Base-by-base conservation (phyloP, 2,888 invertebrate species). In the Mythimna pallens region DNA sequence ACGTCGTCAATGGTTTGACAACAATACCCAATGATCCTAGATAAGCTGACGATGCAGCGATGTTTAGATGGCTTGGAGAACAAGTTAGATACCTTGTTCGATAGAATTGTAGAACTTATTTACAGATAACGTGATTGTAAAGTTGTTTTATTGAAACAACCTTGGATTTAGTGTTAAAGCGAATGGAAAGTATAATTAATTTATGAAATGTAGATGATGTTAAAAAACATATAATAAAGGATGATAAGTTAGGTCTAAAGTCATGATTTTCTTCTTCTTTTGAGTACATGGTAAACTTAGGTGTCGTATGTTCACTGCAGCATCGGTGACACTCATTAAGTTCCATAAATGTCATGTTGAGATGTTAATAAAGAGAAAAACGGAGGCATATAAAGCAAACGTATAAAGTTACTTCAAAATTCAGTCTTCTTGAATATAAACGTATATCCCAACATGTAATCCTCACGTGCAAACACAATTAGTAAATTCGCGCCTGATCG, bases 1-100 rank as follows among this genome's bases (percentile, higher is more conserved):
- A 50, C 22, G 58, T 52, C 30, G 70, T 61, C 81, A 71, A 71
- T 80, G 68, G 66, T 65, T 54, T 25, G 61, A 25, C 54, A 72
- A 82, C 85, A 82, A 82, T 84, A 73, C 77, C 63, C 69, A 65
- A 80, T 61, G 81, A 34, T 83, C 7, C 17, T 10, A 25, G 81
- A 83, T 83, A 75, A 71, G 47, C 50, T 57, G 50, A n/a, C 50
- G 50, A 47, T 47, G 6, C 47, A 47, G 47, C 81, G 57, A 75
- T 80, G 52, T 68, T 74, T 50, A 62, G 57, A 73, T 57, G 47
- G 40, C 67, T 70, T 69, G 64, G 34, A 25, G 50, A 80, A 68
- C 65, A 62, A 47, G 65, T 62, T 65, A 57, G 80, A 34, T 73
- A 54, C 47, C 54, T 43, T 54, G 25, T 58, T 36, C 1, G 54